Base-by-base conservation (phyloP, 2,113 vertebrate genomes). In the Oreochromis aureus region DNA sequence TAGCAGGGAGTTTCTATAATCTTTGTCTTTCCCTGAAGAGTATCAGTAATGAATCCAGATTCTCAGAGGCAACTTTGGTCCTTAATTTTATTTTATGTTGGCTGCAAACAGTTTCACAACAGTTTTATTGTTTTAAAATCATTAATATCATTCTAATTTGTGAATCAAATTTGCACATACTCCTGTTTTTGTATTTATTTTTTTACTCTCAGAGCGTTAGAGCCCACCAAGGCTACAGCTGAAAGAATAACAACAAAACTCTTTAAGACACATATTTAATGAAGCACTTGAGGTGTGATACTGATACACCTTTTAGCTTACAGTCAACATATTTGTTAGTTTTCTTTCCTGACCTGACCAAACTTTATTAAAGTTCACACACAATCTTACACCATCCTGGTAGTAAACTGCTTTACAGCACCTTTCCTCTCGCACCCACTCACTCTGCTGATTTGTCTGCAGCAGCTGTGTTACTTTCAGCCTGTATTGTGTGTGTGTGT, bases 11-110 rank as follows among this genome's bases (percentile, higher is more conserved):
- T 27, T 15, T 71, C 39, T 44, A 6, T 6, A 24, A 16, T 71
- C 66, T 2, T 44, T 16, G 66, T 16, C 11, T 71, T 71, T 71
- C 66, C 39, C 39, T 71, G 63, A 69, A 41, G 11, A 0, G 11
- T 34, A 41, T 41, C 4, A 0, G 34, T 0, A 41, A 39, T 3
- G 41, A 69, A n/a, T 69, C 36, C 36, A 41, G 63, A 69, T n/a
- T 41, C 63, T 22, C 36, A 22, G 11, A 5, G 19, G 19, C 11
- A 69, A 41, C 11, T 41, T 41, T 41, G 19, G 19, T 69, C 36
- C 36, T 22, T 41, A 5, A 19, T 69, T 69, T 41, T n/a, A 66
- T 12, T 66, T 10, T n/a, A 2, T 63, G 32, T 22, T 69, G 63
- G 18, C 61, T 66, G 61, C 32, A 66, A 66, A 66, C 18, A 36